These are phyloP conservation scores for Macrophya annulata DNA, from an alignment of 2,888 invertebrate genomes.

Conservation along the genomic window DNA sequence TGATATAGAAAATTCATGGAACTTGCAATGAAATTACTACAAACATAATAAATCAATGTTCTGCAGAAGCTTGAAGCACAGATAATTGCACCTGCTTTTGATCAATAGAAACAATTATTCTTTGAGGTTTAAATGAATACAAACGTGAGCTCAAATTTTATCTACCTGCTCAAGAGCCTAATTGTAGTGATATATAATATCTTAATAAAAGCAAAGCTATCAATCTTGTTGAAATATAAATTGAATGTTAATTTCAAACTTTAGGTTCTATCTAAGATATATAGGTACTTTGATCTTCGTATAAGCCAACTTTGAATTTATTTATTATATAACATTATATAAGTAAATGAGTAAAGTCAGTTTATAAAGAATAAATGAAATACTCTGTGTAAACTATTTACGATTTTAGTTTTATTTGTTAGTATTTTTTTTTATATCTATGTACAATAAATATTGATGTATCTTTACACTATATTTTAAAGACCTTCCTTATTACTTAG, in stretches of 20 bases:
- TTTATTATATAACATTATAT: neutral
- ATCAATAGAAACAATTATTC: no score
- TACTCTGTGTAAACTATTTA: constrained; percentile 63
- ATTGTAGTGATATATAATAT: no score
- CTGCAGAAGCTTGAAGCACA: no score
- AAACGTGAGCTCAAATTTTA: neutral
- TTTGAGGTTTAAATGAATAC: neutral
- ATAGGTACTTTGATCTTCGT: neutral
- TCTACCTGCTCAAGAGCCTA: neutral
- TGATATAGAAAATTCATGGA: neutral
- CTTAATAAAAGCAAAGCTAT: no score
- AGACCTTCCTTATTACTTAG: constrained; percentile 70
- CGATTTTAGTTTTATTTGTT: constrained; percentile 79
- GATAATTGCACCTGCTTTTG: neutral
- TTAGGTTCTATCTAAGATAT: neutral
- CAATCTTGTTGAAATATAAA: no score
- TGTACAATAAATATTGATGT: constrained; percentile 80
- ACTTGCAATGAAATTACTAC: neutral
- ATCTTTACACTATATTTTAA: constrained; percentile 78
- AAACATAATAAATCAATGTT: neutral
- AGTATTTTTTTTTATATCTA: constrained; percentile 79
- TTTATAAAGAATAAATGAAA: constrained; percentile 19
- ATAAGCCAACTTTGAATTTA: neutral
- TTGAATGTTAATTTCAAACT: neutral
- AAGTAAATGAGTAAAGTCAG: neutral